Base-by-base conservation (phyloP, 35 echinoderm and acorn worm species). In the Eucidaris tribuloides region DNA sequence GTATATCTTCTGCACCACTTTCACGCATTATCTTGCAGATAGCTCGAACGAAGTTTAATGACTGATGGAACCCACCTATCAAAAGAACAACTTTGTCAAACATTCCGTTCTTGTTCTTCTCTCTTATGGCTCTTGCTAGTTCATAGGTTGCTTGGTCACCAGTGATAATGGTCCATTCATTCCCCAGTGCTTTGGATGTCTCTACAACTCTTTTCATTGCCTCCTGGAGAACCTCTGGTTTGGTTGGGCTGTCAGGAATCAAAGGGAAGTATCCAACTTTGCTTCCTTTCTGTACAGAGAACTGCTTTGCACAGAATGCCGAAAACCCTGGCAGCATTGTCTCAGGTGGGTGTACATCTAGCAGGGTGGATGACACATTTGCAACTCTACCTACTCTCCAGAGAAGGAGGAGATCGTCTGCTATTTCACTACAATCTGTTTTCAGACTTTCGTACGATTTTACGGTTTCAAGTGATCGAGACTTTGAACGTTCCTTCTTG, bases 21-120 rank as follows among this genome's bases (percentile, higher is more conserved):
- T 62, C 58, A 62, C 58, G 58, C 58, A 62, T 62, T 62, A 62
- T 62, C 58, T 62, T 62, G 58, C 58, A 62, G 6, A 62, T n/a
- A 7, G 19, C 58, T 62, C 19, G 22, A 30, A 62, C 32, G 58
- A 62, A 62, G 20, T 62, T 62, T 6, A 6, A n/a, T 3, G 58
- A 20, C 32, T 62, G 58, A n/a, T 62, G 58, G 58, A 62, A 62
- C 32, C 58, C 58, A 7, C 19, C 58, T 62, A 62, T 62, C 5
- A 62, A 30, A 3, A 62, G 58, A 20, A 62, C 32, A 62, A 62
- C 58, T 62, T 62, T 62, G 58, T 62, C 58, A 62, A 62, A 62
- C 32, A 62, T 20, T 4, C 32, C 32, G 58, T 62, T 30, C 32
- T 62, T 62, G 58, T 62, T 62, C 58, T n/a, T 62, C 5, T 62